Evolutionary conservation across 2,888 invertebrate genomes (phyloP), one percentile per base, ranked within the genome.

Genomic region (Spodoptera littoralis): DNA sequence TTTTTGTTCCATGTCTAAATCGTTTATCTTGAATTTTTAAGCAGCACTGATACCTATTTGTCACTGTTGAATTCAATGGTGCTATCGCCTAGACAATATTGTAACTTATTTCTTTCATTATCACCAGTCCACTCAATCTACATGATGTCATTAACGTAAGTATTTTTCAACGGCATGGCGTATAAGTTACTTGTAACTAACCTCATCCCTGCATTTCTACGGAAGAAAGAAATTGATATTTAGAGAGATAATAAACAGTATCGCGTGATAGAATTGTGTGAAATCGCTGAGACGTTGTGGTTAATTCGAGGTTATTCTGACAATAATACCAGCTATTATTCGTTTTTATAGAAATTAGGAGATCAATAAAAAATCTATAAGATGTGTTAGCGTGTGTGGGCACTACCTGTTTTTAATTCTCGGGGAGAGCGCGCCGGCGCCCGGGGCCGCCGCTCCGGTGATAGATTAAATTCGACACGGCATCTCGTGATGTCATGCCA

Each of bases 381-480:
- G 83, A 78, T 81, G 81, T 86, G 84, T 79, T 90, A 83, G 86
- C 86, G 86, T 91, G 90, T 88, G 88, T 88, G 89, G 88, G 86
- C 88, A 91, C 91, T 92, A 91, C 92, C 91, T 91, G 91, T 90
- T 89, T 76, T 89, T 88, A 84, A 86, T 87, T 82, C 81, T 77
- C 77, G 79, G 77, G 77, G 75, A 72, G 80, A 80, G 77, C 80
- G 76, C 77, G 65, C 76, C 91, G 92, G 92, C 94, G 93, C 93
- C 93, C 83, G 85, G 76, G 92, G 91, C 90, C 68, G 67, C 65
- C 76, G 81, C 74, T 74, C 70, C 87, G 92, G 94, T 94, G 93
- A 94, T 94, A 94, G 94, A 94, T 94, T 94, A 92, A 92, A 94
- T 94, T 92, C 88, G 94, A 90, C 92, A 92, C 93, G 93, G 90